Evolutionary conservation across 2,797 vertebrate genomes (phyloP).

Genomic region (Sciurus vulgaris): DNA sequence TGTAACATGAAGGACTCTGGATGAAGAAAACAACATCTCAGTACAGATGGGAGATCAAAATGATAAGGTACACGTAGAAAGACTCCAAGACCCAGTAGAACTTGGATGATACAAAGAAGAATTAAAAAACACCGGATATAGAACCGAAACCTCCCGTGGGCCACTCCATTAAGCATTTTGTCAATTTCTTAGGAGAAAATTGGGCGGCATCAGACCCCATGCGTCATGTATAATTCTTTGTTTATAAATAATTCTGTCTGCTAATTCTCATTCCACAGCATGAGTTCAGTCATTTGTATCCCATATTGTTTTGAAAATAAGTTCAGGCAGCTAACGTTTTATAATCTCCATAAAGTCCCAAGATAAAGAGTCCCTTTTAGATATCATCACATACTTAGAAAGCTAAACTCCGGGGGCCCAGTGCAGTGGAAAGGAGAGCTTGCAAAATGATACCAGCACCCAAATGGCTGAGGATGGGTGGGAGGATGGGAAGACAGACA

Average conservation of each 20-base stretch:
- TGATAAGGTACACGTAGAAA: not conserved
- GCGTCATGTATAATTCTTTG: slow-evolving; percentile 7
- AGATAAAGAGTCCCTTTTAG: slow-evolving; percentile 38
- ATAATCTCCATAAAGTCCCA: slow-evolving; percentile 15
- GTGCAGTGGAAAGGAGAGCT: not conserved
- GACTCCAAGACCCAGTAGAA: not conserved
- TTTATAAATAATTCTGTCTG: slow-evolving; percentile 20
- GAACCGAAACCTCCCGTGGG: slow-evolving; percentile 21
- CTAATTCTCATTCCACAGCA: not conserved
- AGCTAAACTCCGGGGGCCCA: not conserved
- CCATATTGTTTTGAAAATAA: slow-evolving; percentile 32
- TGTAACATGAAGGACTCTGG: not conserved
- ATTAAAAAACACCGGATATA: not conserved
- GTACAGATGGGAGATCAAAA: not conserved
- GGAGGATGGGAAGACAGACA: not conserved
- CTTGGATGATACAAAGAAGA: not conserved
- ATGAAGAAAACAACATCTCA: slow-evolving; percentile 21
- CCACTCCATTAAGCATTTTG: not conserved
- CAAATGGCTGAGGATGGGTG: not conserved
- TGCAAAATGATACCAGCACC: not conserved
- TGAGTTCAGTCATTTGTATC: slow-evolving; percentile 3
- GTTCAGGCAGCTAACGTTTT: not conserved
- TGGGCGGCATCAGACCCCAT: not conserved
- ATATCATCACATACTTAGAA: not conserved
- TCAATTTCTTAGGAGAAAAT: slow-evolving; percentile 20